Evolutionary conservation across 2,888 invertebrate species (phyloP).

Genomic region (Coremacera marginata): DNA sequence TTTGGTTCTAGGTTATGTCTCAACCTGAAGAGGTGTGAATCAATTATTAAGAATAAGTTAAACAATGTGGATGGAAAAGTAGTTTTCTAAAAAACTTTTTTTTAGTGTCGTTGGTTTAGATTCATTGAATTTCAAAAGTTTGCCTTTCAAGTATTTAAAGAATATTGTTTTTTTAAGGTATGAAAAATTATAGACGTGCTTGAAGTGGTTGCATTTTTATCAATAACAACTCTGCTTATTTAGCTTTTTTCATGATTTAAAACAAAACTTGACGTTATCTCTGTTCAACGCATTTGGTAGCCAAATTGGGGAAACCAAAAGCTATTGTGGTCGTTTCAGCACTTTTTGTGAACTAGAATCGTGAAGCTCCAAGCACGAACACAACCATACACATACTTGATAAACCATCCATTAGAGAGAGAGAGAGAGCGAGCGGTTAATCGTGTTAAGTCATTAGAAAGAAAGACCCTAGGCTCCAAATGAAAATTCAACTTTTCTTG

Average conservation of each 20-base stretch:
- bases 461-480: neutral
- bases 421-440: neutral
- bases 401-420: no score
- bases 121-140: no score
- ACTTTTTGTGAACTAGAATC: neutral
- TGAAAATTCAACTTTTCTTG: neutral
- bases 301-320: neutral
- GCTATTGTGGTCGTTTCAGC: constrained; percentile 8
- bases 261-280: constrained; percentile 1
- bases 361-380: neutral
- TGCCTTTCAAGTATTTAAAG: no score
- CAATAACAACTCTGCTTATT: neutral
- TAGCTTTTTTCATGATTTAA: neutral
- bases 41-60: no score
- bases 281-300: neutral
- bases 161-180: no score
- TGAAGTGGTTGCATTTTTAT: neutral
- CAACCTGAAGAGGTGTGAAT: no score
- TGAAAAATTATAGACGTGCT: neutral
- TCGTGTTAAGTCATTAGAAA: neutral
- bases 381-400: neutral
- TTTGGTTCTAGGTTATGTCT: no score
- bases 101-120: no score
- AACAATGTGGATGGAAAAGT: neutral
- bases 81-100: no score